These are phyloP conservation scores for Barbus barbus DNA, from an alignment of 2,113 vertebrate species.

Conservation along the genomic window DNA sequence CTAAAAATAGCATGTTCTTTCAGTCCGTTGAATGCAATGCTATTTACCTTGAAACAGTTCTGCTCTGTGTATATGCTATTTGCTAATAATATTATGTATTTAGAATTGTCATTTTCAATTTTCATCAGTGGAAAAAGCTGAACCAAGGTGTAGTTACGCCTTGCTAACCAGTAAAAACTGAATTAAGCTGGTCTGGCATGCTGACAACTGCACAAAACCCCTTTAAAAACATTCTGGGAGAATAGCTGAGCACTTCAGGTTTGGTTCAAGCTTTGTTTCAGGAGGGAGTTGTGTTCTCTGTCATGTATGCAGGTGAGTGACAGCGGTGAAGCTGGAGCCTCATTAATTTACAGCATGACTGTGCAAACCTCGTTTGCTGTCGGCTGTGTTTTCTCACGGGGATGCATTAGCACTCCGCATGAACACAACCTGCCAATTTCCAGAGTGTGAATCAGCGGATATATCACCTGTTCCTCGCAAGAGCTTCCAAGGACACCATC, in stretches of 20 bases:
- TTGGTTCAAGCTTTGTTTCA: not conserved
- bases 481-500: slow-evolving; percentile 40
- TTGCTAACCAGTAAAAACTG: not conserved
- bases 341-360: slow-evolving; percentile 47
- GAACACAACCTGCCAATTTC: slow-evolving; percentile 49
- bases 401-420: slow-evolving; percentile 40
- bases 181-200: not conserved
- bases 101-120: not conserved
- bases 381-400: slow-evolving; percentile 38
- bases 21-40: not conserved
- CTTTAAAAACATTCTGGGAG: not conserved
- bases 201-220: not conserved
- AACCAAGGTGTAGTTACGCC: not conserved
- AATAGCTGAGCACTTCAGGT: not conserved
- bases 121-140: not conserved
- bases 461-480: slow-evolving; percentile 54
- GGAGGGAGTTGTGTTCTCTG: not conserved
- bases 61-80: too few relatives aligned
- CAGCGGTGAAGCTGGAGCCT: slow-evolving; percentile 9
- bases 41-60: not conserved
- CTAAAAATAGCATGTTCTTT: not conserved
- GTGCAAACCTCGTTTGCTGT: slow-evolving; percentile 32
- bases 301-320: not conserved
- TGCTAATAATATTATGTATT: too few relatives aligned
- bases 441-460: slow-evolving; percentile 45